phyloP scores from a whole-genome alignment of 2,797 vertebrate genomes.

The Notolabrus celidotus region DNA sequence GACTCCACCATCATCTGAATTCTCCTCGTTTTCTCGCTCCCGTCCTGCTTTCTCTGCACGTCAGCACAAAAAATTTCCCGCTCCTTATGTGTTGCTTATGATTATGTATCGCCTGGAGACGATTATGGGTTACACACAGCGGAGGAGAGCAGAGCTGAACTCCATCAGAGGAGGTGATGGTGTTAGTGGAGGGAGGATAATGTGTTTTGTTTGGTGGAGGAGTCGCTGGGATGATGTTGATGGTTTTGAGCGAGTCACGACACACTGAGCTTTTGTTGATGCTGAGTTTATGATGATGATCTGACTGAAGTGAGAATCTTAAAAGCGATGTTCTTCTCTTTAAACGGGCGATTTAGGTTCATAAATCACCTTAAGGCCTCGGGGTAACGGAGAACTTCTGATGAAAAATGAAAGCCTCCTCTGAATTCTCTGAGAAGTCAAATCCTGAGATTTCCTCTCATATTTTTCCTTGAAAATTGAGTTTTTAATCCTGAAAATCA shows the following conservation, averaged over 20 bases:
- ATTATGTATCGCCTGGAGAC: constrained; percentile 43
- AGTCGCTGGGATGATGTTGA: not conserved
- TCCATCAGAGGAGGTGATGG: constrained; percentile 4
- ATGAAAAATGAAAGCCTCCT: not conserved
- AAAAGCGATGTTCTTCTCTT: constrained; percentile 20
- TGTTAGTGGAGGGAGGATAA: constrained; percentile 13
- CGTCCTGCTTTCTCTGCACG: constrained; percentile 28
- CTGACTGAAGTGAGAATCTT: not conserved
- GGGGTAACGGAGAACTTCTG: not conserved
- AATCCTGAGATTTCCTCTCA: not conserved
- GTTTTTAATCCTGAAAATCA: too few species aligned
- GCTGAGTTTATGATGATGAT: constrained; percentile 8
- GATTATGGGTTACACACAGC: constrained; percentile 30
- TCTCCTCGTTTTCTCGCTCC: constrained; percentile 18
- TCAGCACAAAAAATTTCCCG: constrained; percentile 63
- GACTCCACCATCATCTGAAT: constrained; percentile 43
- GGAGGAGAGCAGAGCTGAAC: constrained; percentile 15
- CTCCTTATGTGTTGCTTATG: constrained; percentile 40
- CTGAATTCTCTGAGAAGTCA: too few species aligned
- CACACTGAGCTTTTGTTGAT: not conserved
- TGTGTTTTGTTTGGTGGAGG: constrained; percentile 16
- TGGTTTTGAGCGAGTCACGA: constrained; percentile 1
- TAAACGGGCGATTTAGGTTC: too few species aligned
- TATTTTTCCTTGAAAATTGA: too few species aligned
- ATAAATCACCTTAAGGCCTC: not conserved